Conservation (phyloP, 1,140 invertebrate genomes). For the Eciton burchellii region DNA sequence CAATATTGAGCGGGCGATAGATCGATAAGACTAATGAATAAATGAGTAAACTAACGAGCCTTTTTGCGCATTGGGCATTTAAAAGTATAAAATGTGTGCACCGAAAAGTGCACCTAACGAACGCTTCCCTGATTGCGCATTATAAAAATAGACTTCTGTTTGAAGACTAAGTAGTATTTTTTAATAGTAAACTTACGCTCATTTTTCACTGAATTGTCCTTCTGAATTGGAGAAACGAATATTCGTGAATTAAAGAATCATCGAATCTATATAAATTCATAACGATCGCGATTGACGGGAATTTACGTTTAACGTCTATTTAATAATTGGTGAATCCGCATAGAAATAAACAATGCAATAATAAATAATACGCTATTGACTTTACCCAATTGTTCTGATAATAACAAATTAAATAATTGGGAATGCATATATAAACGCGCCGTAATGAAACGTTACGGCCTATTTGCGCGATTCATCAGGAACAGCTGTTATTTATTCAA, state of each 20-base stretch:
- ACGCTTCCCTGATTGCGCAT: neutral
- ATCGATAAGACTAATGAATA: neutral
- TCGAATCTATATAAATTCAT: neutral
- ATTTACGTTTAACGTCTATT: neutral
- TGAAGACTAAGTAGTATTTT: neutral
- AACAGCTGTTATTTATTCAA: conserved; percentile 16
- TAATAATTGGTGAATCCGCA: neutral
- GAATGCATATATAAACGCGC: neutral
- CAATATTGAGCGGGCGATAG: neutral
- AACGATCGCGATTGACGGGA: neutral
- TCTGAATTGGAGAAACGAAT: too few species aligned
- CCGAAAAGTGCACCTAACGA: neutral
- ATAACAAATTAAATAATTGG: too few species aligned
- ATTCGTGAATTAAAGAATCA: too few species aligned
- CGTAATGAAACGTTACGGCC: neutral
- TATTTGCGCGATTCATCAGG: neutral
- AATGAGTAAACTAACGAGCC: neutral
- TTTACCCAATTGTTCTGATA: too few species aligned
- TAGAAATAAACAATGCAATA: too few species aligned
- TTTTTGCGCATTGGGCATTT: neutral
- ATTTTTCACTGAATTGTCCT: too few species aligned
- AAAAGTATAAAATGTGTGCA: neutral
- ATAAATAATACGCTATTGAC: too few species aligned
- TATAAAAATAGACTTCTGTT: neutral
- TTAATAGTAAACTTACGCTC: too few species aligned